These are phyloP conservation scores for Coelopa frigida DNA, from an alignment of 1,140 invertebrate genomes.

Conservation along the genomic window DNA sequence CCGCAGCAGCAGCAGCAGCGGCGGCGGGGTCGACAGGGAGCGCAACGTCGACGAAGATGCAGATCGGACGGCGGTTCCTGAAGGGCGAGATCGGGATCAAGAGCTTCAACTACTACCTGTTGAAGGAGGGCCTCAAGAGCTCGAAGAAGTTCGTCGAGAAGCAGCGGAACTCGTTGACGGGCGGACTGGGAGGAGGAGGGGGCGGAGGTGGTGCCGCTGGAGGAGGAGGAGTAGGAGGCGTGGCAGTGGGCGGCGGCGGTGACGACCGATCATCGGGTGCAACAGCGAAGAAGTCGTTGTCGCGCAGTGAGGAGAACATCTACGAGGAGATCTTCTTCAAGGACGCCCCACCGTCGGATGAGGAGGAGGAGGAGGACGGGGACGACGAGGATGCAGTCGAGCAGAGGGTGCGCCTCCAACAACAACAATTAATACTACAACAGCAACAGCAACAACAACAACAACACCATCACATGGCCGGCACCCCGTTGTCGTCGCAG, in stretches of 20 bases:
- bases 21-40: constrained; percentile 1
- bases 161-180: constrained; percentile 18
- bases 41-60: constrained; percentile 24
- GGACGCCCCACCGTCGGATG: constrained; percentile 23
- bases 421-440: background rate
- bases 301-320: constrained; percentile 43
- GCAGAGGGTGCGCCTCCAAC: too few species aligned
- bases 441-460: constrained; percentile 10
- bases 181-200: background rate
- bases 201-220: background rate
- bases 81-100: constrained; percentile 43
- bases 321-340: constrained; percentile 44
- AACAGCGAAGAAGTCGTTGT: constrained; percentile 18
- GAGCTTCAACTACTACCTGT: constrained; percentile 44
- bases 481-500: background rate
- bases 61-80: constrained; percentile 38
- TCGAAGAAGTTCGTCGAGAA: constrained; percentile 33
- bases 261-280: background rate
- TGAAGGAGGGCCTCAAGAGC: constrained; percentile 42
- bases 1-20: constrained; percentile 3
- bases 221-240: background rate
- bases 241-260: background rate
- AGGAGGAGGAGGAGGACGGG: constrained; percentile 16
- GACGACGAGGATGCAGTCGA: background rate
- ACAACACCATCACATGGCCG: background rate